Base-by-base conservation (phyloP, 2,113 vertebrate genomes). In the Neolamprologus toae region DNA sequence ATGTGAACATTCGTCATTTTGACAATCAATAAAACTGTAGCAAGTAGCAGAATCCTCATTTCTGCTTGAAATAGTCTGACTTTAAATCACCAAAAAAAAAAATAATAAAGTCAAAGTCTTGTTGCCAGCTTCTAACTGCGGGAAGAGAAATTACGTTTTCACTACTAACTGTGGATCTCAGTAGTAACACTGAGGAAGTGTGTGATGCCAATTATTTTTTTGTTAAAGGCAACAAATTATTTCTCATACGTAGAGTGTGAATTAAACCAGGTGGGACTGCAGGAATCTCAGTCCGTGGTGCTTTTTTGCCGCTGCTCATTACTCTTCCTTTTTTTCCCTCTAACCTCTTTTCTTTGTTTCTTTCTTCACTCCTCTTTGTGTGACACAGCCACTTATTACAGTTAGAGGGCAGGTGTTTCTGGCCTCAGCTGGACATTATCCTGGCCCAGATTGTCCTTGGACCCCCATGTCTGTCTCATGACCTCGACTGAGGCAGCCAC, bases 351-450 rank as follows among this genome's bases (percentile, higher is more conserved):
- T 9, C 85, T 92, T 84, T 84, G 45, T 87, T 87, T 89, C 81
- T 55, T 35, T 53, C 66, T 49, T 66, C 85, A 3, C 49, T 66
- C 82, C 82, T 45, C 80, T 87, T 86, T 81, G 78, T 85, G 85
- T 90, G 85, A 83, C 88, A 86, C 53, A 83, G 83, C 79, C 92
- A 83, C 93, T 88, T 92, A 93, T 92, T 88, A 86, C 89, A 88
- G 88, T 91, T 76, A 42, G 91, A 88, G 93, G 91, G 88, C 91
- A 90, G 92, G 91, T 92, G 86, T 88, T 91, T 84, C 88, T 88
- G 84, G 93, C 78, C 95, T 94, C 95, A 95, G 93, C 94, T 95
- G 94, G 93, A 84, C 92, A 91, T 94, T 94, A 92, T 92, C 91
- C 86, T 17, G 79, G 88, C 91, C 90, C 82, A 92, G 93, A 95